A percentile compares a stretch with the other conserved stretches of the same genome.
phyloP scores from a whole-genome alignment of 2,797 vertebrate genomes.

The Enteromius fasciolatus region DNA sequence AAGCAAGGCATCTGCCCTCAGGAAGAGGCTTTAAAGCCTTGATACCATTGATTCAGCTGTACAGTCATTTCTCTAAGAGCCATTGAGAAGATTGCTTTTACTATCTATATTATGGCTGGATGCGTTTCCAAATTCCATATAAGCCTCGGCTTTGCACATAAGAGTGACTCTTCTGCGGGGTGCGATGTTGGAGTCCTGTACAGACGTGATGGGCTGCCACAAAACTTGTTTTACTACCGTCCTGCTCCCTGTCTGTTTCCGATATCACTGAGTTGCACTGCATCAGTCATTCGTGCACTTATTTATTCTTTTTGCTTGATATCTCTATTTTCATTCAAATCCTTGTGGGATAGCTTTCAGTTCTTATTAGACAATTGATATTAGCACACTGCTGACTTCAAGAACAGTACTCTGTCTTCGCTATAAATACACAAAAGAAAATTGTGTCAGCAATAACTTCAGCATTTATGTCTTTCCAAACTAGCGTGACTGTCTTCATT shows the following conservation, averaged over 20 bases:
- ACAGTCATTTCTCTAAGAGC: constrained; percentile 16
- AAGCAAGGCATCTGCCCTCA: constrained; percentile 62
- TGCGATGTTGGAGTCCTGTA: background rate
- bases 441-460: background rate
- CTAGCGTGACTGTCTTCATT: background rate
- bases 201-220: constrained; percentile 10
- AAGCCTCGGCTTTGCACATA: background rate
- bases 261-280: constrained; percentile 9
- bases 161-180: background rate
- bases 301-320: constrained; percentile 20
- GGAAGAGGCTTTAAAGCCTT: constrained; percentile 58
- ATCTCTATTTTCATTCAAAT: constrained; percentile 54
- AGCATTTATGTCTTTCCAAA: background rate
- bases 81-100: constrained; percentile 41
- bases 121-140: constrained; percentile 41
- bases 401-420: constrained; percentile 25
- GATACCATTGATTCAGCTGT: constrained; percentile 33
- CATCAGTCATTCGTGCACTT: constrained; percentile 8
- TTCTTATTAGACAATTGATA: constrained; percentile 62
- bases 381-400: constrained; percentile 55
- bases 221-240: constrained; percentile 1
- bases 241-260: constrained; percentile 1
- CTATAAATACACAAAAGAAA: constrained; percentile 35
- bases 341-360: constrained; percentile 64
- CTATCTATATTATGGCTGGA: constrained; percentile 35